phyloP scores from a whole-genome alignment of 2,113 vertebrate genomes.

The Phylloscopus whistleri region DNA sequence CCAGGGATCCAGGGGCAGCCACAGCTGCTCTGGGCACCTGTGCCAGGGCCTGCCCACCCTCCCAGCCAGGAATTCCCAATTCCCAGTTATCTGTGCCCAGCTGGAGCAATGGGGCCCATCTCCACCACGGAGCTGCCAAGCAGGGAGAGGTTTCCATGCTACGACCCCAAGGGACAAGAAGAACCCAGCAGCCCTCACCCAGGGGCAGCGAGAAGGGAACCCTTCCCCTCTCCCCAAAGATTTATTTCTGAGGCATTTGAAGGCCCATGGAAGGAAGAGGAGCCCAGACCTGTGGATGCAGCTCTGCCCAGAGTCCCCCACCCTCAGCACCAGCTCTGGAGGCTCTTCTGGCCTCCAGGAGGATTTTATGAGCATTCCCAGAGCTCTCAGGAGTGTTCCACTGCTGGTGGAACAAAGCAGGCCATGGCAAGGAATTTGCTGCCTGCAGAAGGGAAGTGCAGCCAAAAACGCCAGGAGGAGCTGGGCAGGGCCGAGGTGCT shows the following conservation, averaged over 20 bases:
- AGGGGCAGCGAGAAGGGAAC: background rate
- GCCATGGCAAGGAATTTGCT: background rate
- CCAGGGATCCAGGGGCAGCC: too few relatives aligned
- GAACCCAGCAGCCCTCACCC: too few relatives aligned
- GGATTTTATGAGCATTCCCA: background rate
- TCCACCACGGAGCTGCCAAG: background rate
- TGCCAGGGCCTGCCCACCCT: too few relatives aligned
- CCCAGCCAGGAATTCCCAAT: background rate
- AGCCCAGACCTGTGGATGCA: rapidly evolving
- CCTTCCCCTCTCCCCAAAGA: background rate
- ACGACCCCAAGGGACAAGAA: background rate
- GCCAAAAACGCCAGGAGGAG: background rate
- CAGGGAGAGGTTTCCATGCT: background rate
- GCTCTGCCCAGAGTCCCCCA: background rate
- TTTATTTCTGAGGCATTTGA: rapidly evolving
- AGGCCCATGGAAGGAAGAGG: background rate
- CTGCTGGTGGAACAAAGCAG: background rate
- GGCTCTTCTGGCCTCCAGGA: background rate
- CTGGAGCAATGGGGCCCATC: background rate
- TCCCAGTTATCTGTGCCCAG: background rate
- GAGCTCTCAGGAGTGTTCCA: background rate
- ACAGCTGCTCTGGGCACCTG: too few relatives aligned
- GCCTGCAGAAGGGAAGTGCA: background rate
- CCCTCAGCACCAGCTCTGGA: background rate
- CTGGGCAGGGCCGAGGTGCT: background rate